phyloP scores from a whole-genome alignment of 2,797 vertebrate species.

The Pteronotus mesoamericanus region DNA sequence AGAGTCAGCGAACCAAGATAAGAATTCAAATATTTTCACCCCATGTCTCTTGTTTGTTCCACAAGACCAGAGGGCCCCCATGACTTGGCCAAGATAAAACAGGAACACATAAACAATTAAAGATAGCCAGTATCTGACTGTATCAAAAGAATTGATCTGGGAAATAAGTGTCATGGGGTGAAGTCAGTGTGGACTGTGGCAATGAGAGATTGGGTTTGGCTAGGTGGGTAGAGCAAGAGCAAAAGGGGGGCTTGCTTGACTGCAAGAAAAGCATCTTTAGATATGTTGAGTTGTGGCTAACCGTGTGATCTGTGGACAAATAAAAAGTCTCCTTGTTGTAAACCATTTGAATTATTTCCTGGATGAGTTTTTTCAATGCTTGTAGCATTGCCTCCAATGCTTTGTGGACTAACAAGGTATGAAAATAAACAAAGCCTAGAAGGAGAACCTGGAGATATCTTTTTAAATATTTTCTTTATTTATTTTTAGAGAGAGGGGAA shows the following conservation, averaged over 20 bases:
- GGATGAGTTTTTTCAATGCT: not conserved
- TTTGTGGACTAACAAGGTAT: not conserved
- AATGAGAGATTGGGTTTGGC: not conserved
- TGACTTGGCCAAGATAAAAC: constrained; percentile 12
- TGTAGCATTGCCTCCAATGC: not conserved
- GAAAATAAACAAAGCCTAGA: constrained; percentile 14
- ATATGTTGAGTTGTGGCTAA: not conserved
- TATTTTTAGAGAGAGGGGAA: too few species aligned
- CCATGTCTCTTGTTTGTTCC: not conserved
- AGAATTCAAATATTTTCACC: constrained; percentile 35
- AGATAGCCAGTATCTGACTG: not conserved
- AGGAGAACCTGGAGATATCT: not conserved
- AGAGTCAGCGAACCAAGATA: not conserved
- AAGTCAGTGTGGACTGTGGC: not conserved
- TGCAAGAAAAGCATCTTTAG: not conserved
- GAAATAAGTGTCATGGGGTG: not conserved
- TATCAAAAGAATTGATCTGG: constrained; percentile 21
- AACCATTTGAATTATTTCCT: constrained; percentile 34
- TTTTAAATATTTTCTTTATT: too few species aligned
- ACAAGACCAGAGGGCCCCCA: not conserved
- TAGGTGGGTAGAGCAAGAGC: not conserved
- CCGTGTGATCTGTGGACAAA: constrained; percentile 13
- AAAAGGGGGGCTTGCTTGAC: not conserved
- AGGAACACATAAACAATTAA: constrained; percentile 1
- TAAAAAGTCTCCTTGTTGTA: not conserved